phyloP scores from a whole-genome alignment of 2,113 vertebrate species.

The Cygnus buccinator region DNA sequence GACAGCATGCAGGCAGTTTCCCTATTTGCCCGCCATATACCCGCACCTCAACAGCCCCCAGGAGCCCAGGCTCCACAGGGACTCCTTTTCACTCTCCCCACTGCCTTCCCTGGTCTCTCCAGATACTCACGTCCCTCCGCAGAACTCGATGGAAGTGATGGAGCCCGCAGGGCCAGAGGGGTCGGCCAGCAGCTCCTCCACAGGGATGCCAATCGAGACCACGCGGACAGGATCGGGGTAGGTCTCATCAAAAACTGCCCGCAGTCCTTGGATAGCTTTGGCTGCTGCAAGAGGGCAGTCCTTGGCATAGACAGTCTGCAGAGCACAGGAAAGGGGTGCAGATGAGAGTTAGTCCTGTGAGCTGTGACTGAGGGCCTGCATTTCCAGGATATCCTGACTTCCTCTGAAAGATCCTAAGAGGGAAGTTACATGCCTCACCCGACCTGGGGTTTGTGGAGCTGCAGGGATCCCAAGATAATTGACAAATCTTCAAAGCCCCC shows the following conservation, averaged over 20 bases:
- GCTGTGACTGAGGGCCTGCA: background rate
- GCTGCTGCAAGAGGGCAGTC: constrained; percentile 89
- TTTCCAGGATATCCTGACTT: background rate
- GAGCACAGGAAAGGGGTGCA: background rate
- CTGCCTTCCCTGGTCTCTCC: rapidly evolving
- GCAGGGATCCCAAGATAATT: background rate
- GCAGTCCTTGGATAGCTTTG: constrained; percentile 95
- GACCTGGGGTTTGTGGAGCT: background rate
- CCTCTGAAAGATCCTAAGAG: background rate
- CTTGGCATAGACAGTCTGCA: constrained; percentile 87
- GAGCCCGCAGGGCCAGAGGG: constrained; percentile 89
- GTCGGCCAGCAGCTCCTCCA: constrained; percentile 88
- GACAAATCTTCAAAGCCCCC: background rate
- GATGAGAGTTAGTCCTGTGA: background rate
- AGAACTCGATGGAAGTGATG: constrained; percentile 93
- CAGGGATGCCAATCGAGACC: constrained; percentile 91
- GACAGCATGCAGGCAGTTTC: background rate
- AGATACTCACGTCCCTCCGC: constrained; percentile 94
- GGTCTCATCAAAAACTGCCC: constrained; percentile 97
- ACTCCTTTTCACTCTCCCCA: too few species aligned
- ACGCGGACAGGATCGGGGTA: constrained; percentile 96
- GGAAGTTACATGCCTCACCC: background rate
- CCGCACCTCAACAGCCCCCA: background rate
- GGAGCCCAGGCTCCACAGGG: background rate
- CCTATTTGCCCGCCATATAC: background rate